These are phyloP conservation scores for Panagrolaimus sp. DNA, from an alignment of 1,140 invertebrate genomes.

Conservation along the genomic window DNA sequence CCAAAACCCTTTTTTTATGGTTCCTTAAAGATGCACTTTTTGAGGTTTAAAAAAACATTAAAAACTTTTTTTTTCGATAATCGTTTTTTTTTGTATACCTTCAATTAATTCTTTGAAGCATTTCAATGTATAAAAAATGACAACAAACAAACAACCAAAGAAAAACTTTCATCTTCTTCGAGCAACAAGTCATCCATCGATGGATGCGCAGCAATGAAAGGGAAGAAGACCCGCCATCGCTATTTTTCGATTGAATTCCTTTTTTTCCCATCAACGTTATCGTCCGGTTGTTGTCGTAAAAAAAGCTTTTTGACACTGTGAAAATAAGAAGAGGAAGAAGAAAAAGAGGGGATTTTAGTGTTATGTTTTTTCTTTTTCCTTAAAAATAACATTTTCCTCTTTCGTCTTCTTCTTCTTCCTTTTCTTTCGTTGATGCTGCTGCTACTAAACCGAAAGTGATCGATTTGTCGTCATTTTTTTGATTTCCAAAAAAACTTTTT, in stretches of 20 bases:
- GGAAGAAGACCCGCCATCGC: neutral
- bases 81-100: too few species aligned
- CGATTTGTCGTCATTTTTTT: neutral
- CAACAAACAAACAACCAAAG: too few species aligned
- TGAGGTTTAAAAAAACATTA: too few species aligned
- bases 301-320: neutral
- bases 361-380: slow-evolving; percentile 7
- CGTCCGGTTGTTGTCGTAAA: neutral
- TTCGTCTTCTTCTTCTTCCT: neutral
- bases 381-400: neutral
- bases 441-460: neutral
- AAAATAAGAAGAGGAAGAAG: too few species aligned
- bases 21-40: too few species aligned
- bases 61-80: too few species aligned
- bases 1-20: too few species aligned
- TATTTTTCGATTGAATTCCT: neutral
- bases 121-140: too few species aligned
- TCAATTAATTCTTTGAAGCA: too few species aligned
- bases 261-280: too few species aligned
- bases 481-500: neutral
- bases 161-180: too few species aligned
- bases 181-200: too few species aligned
- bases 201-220: neutral
- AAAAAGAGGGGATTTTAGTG: neutral
- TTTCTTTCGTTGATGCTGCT: neutral